These are phyloP conservation scores for Matsumurasca onukii DNA, from an alignment of 1,140 invertebrate genomes.

Conservation along the genomic window DNA sequence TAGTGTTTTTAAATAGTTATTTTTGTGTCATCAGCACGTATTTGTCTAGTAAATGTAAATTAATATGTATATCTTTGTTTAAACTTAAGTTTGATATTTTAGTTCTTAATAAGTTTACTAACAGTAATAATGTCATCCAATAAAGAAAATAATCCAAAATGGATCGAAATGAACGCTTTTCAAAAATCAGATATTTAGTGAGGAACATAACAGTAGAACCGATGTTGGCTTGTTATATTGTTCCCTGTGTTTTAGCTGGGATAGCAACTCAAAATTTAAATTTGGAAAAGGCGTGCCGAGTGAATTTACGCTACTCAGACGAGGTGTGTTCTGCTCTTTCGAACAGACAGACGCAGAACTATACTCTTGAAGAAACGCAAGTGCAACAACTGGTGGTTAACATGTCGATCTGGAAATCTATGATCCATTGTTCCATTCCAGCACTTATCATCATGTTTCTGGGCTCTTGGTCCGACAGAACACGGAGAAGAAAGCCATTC, in stretches of 20 bases:
- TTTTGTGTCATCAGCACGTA: too few relatives aligned
- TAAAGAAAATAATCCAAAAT: too few relatives aligned
- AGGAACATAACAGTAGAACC: conserved; percentile 76
- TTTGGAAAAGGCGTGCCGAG: conserved; percentile 79
- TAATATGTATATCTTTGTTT: too few relatives aligned
- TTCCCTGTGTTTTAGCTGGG: conserved; percentile 72
- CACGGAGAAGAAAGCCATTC: conserved; percentile 75
- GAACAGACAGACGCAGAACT: conserved; percentile 66
- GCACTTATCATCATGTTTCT: conserved; percentile 75
- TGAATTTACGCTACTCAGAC: conserved; percentile 70
- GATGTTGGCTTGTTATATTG: conserved; percentile 75
- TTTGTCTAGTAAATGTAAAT: too few relatives aligned
- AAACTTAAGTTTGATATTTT: too few relatives aligned
- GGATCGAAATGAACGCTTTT: neutral
- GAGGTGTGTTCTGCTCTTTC: conserved; percentile 72
- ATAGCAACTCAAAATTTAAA: conserved; percentile 82
- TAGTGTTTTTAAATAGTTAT: too few relatives aligned
- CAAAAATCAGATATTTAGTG: conserved; percentile 45
- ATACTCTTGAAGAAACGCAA: conserved; percentile 63
- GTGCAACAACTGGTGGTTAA: conserved; percentile 75
- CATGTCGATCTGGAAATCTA: conserved; percentile 79
- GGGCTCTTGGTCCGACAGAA: conserved; percentile 54
- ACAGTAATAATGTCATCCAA: too few relatives aligned
- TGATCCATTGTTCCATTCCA: conserved; percentile 72
- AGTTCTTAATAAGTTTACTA: too few relatives aligned